Evolutionary conservation across 2,888 invertebrate genomes (phyloP), one percentile per base, ranked within the genome.

Genomic region (Nezara viridula): DNA sequence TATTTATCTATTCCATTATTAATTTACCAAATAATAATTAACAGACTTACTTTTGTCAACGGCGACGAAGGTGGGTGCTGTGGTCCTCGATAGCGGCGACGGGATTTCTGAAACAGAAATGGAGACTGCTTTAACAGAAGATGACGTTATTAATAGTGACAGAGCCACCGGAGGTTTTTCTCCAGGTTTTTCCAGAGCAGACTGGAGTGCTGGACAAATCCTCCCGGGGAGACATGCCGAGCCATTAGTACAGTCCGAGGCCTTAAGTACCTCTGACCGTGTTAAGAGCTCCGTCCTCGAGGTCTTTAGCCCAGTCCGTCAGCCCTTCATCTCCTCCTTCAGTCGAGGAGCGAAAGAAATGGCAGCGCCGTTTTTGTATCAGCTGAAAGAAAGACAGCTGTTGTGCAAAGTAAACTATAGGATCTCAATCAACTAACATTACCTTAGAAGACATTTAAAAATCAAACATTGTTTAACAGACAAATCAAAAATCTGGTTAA

Each of bases 71-170:
- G 81, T 44, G 9, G 44, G 4, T 0, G 44, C 44, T 24, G 81
- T 81, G 1, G 81, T 81, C 81, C 81, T 81, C 5, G 81, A 9
- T 3, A 81, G n/a, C 2, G 81, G 81, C 14, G 81, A 81, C 16
- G 81, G 81, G 81, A 81, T 81, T 47, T 81, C 81, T 81, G 81
- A 81, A 81, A 73, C 32, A 73, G 66, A 81, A 44, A 44, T 40
- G 44, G n/a, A 81, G 0, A 44, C 44, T 44, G 10, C 7, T 81
- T 81, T n/a, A 81, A n/a, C 24, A 47, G 44, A 12, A 81, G 81
- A 40, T 21, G 14, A 81, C 3, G 24, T n/a, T 81, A 81, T 81
- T 81, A 81, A 81, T 81, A 9, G 81, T 16, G 81, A 81, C 44
- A 81, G 3, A 44, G 14, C n/a, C n/a, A 0, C 81, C 7, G 44